Evolutionary conservation across 2,888 invertebrate species (phyloP).

Genomic region (Bruchidius siliquastri): DNA sequence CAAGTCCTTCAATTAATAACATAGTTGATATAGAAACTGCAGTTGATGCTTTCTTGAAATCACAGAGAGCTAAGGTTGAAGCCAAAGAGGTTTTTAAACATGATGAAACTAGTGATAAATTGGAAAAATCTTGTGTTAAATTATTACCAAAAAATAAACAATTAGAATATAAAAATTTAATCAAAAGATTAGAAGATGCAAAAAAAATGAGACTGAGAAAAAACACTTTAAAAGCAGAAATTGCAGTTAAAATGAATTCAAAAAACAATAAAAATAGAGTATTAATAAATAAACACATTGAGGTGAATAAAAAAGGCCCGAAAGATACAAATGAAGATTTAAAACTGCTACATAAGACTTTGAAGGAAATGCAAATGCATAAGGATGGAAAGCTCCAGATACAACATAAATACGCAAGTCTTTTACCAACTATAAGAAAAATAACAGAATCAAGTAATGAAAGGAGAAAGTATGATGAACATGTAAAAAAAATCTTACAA

Average conservation of each 20-base stretch:
- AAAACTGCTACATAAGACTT: conserved; percentile 17
- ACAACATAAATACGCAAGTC: conserved; percentile 44
- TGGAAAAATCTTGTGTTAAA: conserved; percentile 39
- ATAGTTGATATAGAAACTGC: conserved; percentile 23
- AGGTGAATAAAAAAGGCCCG: conserved; percentile 8
- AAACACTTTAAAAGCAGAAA: background rate
- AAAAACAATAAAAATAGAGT: conserved; percentile 16
- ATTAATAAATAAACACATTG: conserved; percentile 4
- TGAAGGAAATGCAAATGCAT: conserved; percentile 9
- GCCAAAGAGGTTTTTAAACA: conserved; percentile 19
- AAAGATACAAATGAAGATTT: conserved; percentile 16
- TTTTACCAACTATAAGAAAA: conserved; percentile 41
- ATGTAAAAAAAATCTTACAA: conserved; percentile 36
- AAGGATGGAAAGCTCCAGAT: conserved; percentile 42
- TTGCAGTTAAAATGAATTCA: background rate
- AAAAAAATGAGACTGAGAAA: conserved; percentile 16
- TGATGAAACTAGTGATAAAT: conserved; percentile 7
- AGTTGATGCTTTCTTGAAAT: conserved; percentile 41
- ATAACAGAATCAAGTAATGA: conserved; percentile 39
- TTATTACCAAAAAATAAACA: conserved; percentile 43
- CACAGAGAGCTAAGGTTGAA: conserved; percentile 43
- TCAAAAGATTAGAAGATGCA: conserved; percentile 38
- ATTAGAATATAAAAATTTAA: conserved; percentile 42
- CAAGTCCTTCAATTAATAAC: conserved; percentile 6
- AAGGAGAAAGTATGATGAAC: conserved; percentile 38